These are phyloP conservation scores for Riptortus pedestris DNA, from an alignment of 1,140 invertebrate genomes.

Conservation along the genomic window DNA sequence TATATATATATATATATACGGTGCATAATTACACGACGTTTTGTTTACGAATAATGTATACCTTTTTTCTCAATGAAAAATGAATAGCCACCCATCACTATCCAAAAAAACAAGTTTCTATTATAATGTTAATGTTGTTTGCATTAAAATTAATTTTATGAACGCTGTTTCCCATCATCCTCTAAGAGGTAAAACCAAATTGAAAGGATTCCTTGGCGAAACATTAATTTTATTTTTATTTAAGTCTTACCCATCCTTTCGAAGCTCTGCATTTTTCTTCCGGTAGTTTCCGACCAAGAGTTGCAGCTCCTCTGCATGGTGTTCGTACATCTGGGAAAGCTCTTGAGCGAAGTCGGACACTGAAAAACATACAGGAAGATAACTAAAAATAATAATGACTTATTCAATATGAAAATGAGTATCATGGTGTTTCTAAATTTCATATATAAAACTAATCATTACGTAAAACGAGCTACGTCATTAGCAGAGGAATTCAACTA, in stretches of 20 bases:
- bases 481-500: not conserved
- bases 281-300: constrained; percentile 77
- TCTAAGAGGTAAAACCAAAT: too few species aligned
- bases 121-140: too few species aligned
- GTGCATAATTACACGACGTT: too few species aligned
- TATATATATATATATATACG: too few species aligned
- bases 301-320: constrained; percentile 83
- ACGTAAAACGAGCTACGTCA: not conserved
- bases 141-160: too few species aligned
- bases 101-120: too few species aligned
- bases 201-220: too few species aligned
- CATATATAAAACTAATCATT: not conserved
- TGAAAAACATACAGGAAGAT: constrained; percentile 44
- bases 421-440: not conserved
- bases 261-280: constrained; percentile 72
- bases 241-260: constrained; percentile 74
- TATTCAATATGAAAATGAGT: not conserved
- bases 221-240: too few species aligned
- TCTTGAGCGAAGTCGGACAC: constrained; percentile 91
- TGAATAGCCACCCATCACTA: too few species aligned
- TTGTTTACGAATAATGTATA: too few species aligned
- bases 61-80: too few species aligned
- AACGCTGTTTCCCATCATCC: too few species aligned
- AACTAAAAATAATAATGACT: not conserved
- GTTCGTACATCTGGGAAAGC: constrained; percentile 80